Evolutionary conservation across 2,113 vertebrate genomes (phyloP), one percentile per base, ranked within the genome.

Genomic region (Lycocorax pyrrhopterus): DNA sequence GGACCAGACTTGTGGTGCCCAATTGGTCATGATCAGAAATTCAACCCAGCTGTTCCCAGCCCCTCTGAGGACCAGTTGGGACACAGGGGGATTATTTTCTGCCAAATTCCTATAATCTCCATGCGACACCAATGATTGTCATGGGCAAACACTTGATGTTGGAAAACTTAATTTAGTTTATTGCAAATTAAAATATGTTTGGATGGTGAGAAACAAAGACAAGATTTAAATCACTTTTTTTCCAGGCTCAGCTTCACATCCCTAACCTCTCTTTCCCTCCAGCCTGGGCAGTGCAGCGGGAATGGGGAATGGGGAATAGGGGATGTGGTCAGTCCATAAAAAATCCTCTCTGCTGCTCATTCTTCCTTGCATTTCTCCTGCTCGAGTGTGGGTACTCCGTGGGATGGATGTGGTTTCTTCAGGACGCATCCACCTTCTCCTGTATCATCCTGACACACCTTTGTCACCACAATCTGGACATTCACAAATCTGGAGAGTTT

Each of bases 401-500:
- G 4, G 32, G 25, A 32, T 55, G 46, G 41, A n/a, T 44, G 9
- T 76, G 16, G 18, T 60, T 87, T 55, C 76, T 82, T 62, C 64
- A 67, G 35, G 15, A 55, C 43, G 41, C 30, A 44, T 4, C 16
- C 51, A 67, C 29, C 29, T 62, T 35, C 53, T 77, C 53, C 52
- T 2, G 1, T 3, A 1, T 39, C 30, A n/a, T 11, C n/a, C 35
- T 29, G 29, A 35, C 33, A 56, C 6, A 1, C 25, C 1, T 7
- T 10, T 41, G 19, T 41, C 29, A 41, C 20, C 43, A 58, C 43
- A 66, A 7, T 58, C 35, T 23, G 30, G 41, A 49, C 51, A n/a
- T 52, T 68, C 37, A 41, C 53, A 79, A 87, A 37, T 79, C 33
- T 1, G 1, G 41, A 27, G 39, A 69, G 44, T 64, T 84, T 58